phyloP scores from a whole-genome alignment of 2,113 vertebrate species.

The Ploceus nigricollis region DNA sequence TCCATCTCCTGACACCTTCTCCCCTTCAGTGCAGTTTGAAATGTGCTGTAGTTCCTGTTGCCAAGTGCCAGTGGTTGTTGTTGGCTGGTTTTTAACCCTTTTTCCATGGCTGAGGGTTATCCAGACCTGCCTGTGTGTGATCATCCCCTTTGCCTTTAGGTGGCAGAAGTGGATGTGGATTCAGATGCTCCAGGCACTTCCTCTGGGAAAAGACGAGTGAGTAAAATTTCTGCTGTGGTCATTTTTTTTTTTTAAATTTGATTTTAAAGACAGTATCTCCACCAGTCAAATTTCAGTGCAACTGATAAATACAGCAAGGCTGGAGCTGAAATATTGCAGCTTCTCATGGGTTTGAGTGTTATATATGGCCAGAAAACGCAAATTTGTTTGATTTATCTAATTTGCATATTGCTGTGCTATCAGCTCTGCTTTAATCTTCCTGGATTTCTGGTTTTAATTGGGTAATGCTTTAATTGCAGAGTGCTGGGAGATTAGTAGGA shows the following conservation, averaged over 20 bases:
- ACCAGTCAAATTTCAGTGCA: neutral
- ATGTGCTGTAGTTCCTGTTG: neutral
- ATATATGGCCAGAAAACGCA: neutral
- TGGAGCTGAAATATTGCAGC: neutral
- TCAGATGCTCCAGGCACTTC: constrained; percentile 95
- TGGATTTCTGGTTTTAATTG: neutral
- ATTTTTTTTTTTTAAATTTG: neutral
- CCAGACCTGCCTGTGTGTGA: neutral
- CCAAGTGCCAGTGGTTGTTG: neutral
- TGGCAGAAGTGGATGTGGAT: constrained; percentile 85
- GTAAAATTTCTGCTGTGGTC: constrained; percentile 16
- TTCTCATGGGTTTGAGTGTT: neutral
- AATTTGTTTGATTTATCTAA: neutral
- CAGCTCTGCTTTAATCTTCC: neutral
- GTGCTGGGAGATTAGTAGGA: neutral
- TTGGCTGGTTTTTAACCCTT: neutral
- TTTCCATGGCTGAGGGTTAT: neutral
- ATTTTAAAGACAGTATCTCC: neutral
- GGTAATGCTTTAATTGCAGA: neutral
- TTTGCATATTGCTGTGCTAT: neutral
- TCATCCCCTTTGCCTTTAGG: constrained; percentile 69
- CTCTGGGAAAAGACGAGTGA: constrained; percentile 83
- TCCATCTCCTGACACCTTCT: neutral
- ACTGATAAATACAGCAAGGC: neutral
- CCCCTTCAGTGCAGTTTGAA: neutral